Base-by-base conservation (phyloP, 2,113 vertebrate species). In the Hylia prasina region DNA sequence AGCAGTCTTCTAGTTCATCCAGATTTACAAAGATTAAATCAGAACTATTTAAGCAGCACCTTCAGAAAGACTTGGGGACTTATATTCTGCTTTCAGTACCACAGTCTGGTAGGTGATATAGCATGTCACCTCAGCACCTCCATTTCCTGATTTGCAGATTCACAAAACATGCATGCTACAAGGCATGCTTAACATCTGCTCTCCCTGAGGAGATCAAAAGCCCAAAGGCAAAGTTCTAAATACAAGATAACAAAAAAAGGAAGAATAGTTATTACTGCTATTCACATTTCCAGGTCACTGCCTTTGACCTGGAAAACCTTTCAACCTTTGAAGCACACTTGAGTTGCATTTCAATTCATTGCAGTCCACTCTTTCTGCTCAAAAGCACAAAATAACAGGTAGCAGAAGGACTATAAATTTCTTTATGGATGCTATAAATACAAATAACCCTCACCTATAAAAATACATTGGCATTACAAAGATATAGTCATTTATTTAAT, bases 371-470 rank as follows among this genome's bases (percentile, higher is more conserved):
- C 33, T 71, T 84, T 66, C 92, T 87, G 92, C 83, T 95, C 80
- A 95, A 87, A 96, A 90, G 63, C 68, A 95, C 54, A 97, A 96
- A 95, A 89, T 90, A 95, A 90, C 84, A 91, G 51, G 68, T 70
- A 94, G 90, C 72, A 73, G 90, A 82, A 96, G 89, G 92, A 94
- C 82, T 93, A 82, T 94, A 97, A 94, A 94, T 87, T 95, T 77
- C 56, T 95, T 97, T 95, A 93, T 68, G 68, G 86, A 90, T 81
- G 53, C 66, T 91, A 90, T 95, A 97, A 97, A 97, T 94, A 91
- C 68, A 94, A 88, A 94, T 92, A 93, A 66, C 50, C 58, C 30
- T 90, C 82, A 86, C 35, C 51, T 42, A 82, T 97, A 93, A 97
- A 96, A 72, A 76, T 96, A 85, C 80, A 76, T 56, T 96, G 95